Evolutionary conservation across 1,140 invertebrate genomes (phyloP).

Genomic region (Drosophila setifemur): DNA sequence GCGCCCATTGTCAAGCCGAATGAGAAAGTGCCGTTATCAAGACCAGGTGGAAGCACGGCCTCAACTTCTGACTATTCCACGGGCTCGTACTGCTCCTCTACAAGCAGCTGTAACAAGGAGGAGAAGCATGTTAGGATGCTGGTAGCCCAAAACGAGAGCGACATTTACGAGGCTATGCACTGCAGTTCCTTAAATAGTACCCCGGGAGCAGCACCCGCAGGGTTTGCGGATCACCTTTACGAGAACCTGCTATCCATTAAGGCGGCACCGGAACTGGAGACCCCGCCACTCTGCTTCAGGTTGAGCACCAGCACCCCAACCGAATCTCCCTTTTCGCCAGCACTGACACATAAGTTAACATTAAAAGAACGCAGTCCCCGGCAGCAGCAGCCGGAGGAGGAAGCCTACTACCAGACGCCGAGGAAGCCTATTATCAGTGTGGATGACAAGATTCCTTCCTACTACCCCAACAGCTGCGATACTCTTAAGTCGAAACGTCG

Average conservation of each 20-base stretch:
- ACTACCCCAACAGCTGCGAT: slow-evolving; percentile 81
- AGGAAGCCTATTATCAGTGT: slow-evolving; percentile 74
- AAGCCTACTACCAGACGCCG: slow-evolving; percentile 77
- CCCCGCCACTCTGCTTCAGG: slow-evolving; percentile 20
- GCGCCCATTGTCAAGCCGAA: slow-evolving; percentile 66
- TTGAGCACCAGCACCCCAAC: slow-evolving; percentile 77
- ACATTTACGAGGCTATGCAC: slow-evolving; percentile 69
- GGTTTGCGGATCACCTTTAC: slow-evolving; percentile 70
- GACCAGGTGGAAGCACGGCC: slow-evolving; percentile 52
- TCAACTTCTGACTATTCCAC: slow-evolving; percentile 78
- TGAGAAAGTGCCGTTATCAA: slow-evolving; percentile 2
- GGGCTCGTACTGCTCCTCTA: slow-evolving; percentile 66
- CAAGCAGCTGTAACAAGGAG: slow-evolving; percentile 65
- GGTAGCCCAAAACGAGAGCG: slow-evolving; percentile 54
- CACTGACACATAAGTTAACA: slow-evolving; percentile 51
- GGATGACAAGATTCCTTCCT: slow-evolving; percentile 80
- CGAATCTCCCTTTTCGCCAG: slow-evolving; percentile 65
- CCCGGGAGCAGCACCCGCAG: slow-evolving; percentile 5
- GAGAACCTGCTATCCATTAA: slow-evolving; percentile 73
- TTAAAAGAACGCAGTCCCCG: slow-evolving; percentile 4
- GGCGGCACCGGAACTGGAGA: slow-evolving; percentile 69
- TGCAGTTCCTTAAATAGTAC: slow-evolving; percentile 40
- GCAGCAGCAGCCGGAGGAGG: slow-evolving; percentile 36
- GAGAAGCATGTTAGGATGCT: slow-evolving; percentile 29
- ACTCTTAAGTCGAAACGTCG: slow-evolving; percentile 67